Conservation (phyloP, 2,888 invertebrate genomes). For the Dryobotodes eremita region DNA sequence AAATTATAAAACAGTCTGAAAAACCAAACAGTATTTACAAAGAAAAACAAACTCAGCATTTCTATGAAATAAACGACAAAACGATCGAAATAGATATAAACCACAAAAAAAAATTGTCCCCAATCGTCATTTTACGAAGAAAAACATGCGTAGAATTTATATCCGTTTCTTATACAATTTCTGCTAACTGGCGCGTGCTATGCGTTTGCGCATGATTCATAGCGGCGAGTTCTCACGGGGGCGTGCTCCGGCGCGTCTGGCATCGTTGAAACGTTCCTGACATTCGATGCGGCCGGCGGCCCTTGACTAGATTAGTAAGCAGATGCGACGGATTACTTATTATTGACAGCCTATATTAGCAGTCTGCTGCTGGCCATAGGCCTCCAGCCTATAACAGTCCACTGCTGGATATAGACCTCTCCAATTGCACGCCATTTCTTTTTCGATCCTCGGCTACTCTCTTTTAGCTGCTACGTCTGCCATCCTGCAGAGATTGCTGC, state of each 20-base stretch:
- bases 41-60: constrained; percentile 26
- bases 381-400: no score
- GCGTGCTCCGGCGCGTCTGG: constrained; percentile 48
- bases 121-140: constrained; percentile 49
- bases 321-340: constrained; percentile 35
- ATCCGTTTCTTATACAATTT: constrained; percentile 42
- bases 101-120: constrained; percentile 1
- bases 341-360: neutral
- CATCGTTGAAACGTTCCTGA: constrained; percentile 38
- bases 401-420: neutral
- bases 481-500: neutral
- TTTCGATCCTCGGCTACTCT: neutral
- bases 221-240: constrained; percentile 56
- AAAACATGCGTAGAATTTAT: constrained; percentile 34
- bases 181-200: constrained; percentile 52
- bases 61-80: constrained; percentile 19
- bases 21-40: constrained; percentile 23
- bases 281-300: constrained; percentile 40
- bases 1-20: neutral
- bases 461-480: neutral
- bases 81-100: constrained; percentile 16
- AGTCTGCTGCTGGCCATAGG: no score
- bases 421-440: neutral
- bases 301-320: constrained; percentile 25
- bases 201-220: constrained; percentile 58